These are phyloP conservation scores for Clepsis dumicolana DNA, from an alignment of 2,888 invertebrate species.

Conservation along the genomic window DNA sequence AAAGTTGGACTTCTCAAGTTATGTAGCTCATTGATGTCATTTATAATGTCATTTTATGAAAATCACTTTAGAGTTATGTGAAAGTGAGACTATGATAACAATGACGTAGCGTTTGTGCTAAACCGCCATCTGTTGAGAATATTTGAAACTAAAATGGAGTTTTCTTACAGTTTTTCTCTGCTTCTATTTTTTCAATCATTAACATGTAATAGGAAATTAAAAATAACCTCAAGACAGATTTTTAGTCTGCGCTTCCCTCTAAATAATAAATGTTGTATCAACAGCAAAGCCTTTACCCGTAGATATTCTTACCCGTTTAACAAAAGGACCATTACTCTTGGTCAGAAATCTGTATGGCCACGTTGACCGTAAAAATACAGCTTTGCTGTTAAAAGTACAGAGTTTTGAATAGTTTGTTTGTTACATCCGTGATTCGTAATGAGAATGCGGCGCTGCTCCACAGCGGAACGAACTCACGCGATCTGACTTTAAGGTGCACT, in stretches of 20 bases:
- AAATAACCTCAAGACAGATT: neutral
- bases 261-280: neutral
- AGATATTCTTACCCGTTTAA: conserved; percentile 38
- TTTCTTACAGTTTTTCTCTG: neutral
- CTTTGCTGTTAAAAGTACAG: conserved; percentile 78
- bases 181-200: neutral
- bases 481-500: conserved; percentile 47
- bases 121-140: conserved; percentile 62
- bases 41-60: neutral
- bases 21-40: neutral
- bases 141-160: conserved; percentile 33
- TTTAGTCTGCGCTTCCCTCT: neutral
- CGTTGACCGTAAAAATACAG: conserved; percentile 73
- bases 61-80: neutral
- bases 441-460: conserved; percentile 59
- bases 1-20: neutral
- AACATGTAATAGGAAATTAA: neutral
- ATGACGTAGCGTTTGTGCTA: conserved; percentile 11
- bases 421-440: conserved; percentile 84
- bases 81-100: neutral
- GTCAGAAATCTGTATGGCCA: conserved; percentile 70
- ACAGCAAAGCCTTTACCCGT: neutral
- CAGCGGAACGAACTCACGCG: conserved; percentile 25
- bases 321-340: conserved; percentile 68
- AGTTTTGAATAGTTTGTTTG: conserved; percentile 84